phyloP scores from a whole-genome alignment of 2,113 vertebrate genomes.

The Cnemophilus loriae region DNA sequence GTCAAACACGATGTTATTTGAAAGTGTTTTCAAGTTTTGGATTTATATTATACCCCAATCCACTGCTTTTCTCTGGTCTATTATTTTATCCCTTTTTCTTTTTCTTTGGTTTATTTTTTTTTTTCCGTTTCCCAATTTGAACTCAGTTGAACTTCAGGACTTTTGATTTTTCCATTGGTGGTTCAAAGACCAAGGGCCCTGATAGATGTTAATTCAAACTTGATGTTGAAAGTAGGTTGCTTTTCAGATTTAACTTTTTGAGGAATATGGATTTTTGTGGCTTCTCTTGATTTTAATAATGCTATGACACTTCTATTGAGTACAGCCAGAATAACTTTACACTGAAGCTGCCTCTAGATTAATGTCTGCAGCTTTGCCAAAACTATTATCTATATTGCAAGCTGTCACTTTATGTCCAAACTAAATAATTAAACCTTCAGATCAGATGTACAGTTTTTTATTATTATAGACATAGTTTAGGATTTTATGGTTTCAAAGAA shows the following conservation, averaged over 20 bases:
- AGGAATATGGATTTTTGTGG: background rate
- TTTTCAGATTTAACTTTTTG: background rate
- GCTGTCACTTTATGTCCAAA: background rate
- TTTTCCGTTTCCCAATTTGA: background rate
- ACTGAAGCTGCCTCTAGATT: background rate
- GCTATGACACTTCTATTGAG: background rate
- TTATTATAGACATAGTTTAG: background rate
- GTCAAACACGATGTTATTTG: background rate
- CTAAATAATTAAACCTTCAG: constrained; percentile 1
- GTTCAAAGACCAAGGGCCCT: background rate
- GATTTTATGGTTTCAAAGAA: background rate
- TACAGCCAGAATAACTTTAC: background rate
- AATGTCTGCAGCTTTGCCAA: background rate
- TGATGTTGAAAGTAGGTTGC: background rate
- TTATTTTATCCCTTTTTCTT: background rate
- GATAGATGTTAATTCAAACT: background rate
- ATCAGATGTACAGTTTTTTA: background rate
- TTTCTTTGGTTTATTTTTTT: background rate
- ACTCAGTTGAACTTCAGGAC: background rate
- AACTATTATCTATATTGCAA: constrained; percentile 4
- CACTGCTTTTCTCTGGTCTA: background rate
- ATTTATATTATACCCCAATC: background rate
- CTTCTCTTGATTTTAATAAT: background rate
- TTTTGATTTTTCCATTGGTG: background rate
- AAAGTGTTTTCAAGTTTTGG: background rate